Evolutionary conservation across 1,140 invertebrate genomes (phyloP).

Genomic region (Drosophila mojavensis): DNA sequence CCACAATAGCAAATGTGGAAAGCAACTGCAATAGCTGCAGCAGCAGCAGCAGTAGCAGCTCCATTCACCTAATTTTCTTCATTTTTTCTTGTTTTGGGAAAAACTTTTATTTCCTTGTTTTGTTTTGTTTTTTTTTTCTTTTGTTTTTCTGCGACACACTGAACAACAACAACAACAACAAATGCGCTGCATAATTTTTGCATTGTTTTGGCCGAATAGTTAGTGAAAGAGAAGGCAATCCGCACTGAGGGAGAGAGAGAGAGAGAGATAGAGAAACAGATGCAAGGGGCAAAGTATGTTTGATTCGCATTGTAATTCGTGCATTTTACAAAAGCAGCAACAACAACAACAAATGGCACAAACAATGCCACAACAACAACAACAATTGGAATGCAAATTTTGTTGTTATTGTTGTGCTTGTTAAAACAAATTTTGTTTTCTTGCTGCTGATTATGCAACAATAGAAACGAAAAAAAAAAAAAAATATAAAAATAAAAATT

Average conservation of each 20-base stretch:
- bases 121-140: conserved; percentile 11
- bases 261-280: background rate
- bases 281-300: conserved; percentile 3
- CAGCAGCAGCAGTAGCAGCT: conserved; percentile 20
- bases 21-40: background rate
- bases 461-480: background rate
- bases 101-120: conserved; percentile 77
- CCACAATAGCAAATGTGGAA: conserved; percentile 5
- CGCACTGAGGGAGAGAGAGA: background rate
- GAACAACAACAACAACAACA: conserved; percentile 37
- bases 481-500: too few relatives aligned
- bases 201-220: conserved; percentile 39
- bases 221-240: background rate
- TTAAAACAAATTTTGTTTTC: conserved; percentile 1
- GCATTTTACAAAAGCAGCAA: conserved; percentile 53
- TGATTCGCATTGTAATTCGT: conserved; percentile 64
- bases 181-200: conserved; percentile 36
- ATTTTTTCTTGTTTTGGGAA: conserved; percentile 35
- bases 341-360: conserved; percentile 4
- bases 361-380: conserved; percentile 23
- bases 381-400: conserved; percentile 27
- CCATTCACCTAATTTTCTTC: conserved; percentile 72
- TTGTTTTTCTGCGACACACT: conserved; percentile 47
- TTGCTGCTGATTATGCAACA: conserved; percentile 7
- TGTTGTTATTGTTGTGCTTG: conserved; percentile 15